Base-by-base conservation (phyloP, 2,113 vertebrate genomes). In the Falco punctatus region DNA sequence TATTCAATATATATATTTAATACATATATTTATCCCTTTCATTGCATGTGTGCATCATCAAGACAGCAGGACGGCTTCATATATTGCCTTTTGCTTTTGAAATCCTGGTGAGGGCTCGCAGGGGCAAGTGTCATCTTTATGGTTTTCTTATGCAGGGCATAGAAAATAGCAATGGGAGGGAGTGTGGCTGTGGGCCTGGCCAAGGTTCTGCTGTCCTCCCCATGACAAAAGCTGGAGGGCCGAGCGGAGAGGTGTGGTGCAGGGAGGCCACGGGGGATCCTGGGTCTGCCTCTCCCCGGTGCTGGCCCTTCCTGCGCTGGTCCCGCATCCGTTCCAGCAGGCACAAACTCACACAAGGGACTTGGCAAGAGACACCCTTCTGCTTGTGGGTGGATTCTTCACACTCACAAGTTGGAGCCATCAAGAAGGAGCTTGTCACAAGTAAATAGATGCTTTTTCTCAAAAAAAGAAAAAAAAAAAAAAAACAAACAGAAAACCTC, bases 271-370 rank as follows among this genome's bases (percentile, higher is more conserved):
- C 2, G 0, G 40, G 26, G 67, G 32, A n/a, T 55, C 33, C n/a
- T 55, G 4, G 0, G 2, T 74, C 35, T 67, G 26, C 62, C 5
- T 44, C 65, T 83, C 16, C 7, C 12, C 2, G 0, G 0, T 57
- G 17, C 11, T 81, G 75, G 81, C 55, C 40, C 14, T 84, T 81
- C 33, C 33, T 70, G 21, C 1, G 0, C 24, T 84, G 59, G 26
- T n/a, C 51, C 48, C 48, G 32, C 4, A 1, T 64, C 89, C 51
- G 15, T 78, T n/a, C 62, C 7, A 84, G 48, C 48, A 74, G 35
- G 51, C 62, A 51, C 35, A 61, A 73, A n/a, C 75, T 86, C 59
- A 23, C 0, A 0, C 14, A 58, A 48, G 42, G 46, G 33, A 23
- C 38, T 74, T 54, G 26, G 21, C 46, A 54, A 62, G 59, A 77